Conservation (phyloP, 2,888 invertebrate genomes). For the Dryococelus australis region DNA sequence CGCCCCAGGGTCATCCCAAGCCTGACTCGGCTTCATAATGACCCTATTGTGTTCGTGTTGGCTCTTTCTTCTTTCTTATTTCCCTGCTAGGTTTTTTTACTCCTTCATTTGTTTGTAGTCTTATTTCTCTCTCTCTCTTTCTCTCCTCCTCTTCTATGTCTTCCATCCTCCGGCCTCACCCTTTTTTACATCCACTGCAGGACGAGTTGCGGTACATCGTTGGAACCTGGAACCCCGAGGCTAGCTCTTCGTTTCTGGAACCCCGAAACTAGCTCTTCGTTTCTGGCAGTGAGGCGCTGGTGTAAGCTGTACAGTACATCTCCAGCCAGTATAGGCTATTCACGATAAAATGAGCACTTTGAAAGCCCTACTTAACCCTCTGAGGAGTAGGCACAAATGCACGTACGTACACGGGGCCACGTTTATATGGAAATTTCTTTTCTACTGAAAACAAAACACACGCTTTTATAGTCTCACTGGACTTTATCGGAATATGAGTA, state of each 20-base stretch:
- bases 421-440: too few species aligned
- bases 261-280: neutral
- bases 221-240: neutral
- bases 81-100: neutral
- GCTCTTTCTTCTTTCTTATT: constrained; percentile 16
- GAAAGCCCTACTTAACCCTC: too few species aligned
- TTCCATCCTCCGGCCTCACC: neutral
- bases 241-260: too few species aligned
- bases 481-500: too few species aligned
- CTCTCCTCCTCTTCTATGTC: neutral
- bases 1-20: neutral
- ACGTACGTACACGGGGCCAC: too few species aligned
- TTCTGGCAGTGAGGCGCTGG: too few species aligned
- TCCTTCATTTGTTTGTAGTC: neutral
- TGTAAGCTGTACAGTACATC: too few species aligned
- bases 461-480: too few species aligned
- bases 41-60: constrained; percentile 16
- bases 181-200: neutral
- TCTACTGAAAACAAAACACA: too few species aligned
- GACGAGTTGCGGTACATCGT: neutral
- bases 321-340: too few species aligned
- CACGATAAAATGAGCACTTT: too few species aligned
- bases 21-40: neutral
- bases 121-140: neutral
- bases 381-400: too few species aligned